Conservation (phyloP, 2,113 vertebrate genomes). For the Aplodontia rufa region DNA sequence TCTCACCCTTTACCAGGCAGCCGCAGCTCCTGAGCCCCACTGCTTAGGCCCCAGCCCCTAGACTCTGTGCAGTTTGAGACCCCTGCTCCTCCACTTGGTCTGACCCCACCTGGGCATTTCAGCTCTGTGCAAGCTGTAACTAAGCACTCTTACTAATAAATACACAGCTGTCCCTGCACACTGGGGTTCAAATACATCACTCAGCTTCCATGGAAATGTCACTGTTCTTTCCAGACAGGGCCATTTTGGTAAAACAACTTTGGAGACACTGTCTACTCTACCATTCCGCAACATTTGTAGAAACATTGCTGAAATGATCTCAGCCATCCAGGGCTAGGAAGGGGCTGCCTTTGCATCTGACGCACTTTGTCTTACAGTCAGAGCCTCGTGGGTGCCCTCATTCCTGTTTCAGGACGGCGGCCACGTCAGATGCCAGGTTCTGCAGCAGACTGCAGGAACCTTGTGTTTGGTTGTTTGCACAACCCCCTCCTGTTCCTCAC, state of each 20-base stretch:
- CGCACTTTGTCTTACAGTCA: background rate
- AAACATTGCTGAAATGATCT: background rate
- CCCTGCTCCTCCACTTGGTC: background rate
- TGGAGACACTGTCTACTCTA: background rate
- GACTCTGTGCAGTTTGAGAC: background rate
- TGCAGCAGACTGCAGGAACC: background rate
- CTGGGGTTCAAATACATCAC: background rate
- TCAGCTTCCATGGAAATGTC: background rate
- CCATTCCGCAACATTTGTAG: background rate
- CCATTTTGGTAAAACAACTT: background rate
- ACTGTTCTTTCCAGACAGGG: background rate
- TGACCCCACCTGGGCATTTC: background rate
- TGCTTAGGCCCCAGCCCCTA: too few relatives aligned
- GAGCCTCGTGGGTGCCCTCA: too few relatives aligned
- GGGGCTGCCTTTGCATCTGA: background rate
- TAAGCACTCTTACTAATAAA: background rate
- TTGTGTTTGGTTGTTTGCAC: background rate
- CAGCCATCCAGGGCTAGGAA: background rate
- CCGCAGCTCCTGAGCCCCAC: background rate
- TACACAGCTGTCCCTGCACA: background rate
- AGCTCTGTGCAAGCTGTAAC: background rate
- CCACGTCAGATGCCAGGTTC: rapidly evolving
- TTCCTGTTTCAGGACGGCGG: background rate
- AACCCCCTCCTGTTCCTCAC: background rate
- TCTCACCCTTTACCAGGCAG: background rate